Base-by-base conservation (phyloP, 2,797 vertebrate species). In the Cuculus canorus region DNA sequence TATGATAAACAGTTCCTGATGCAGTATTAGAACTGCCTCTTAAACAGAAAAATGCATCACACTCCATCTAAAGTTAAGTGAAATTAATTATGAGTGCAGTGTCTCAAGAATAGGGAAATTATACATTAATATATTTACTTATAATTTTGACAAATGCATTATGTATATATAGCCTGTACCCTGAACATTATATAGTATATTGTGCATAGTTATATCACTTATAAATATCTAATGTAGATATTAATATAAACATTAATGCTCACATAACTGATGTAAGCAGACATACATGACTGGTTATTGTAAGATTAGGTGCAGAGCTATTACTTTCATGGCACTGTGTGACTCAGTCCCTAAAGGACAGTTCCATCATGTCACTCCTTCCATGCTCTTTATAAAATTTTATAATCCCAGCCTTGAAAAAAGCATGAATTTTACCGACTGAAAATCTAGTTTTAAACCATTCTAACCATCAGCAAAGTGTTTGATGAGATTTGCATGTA, bases 151-250 rank as follows among this genome's bases (percentile, higher is more conserved):
- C 19, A 86, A n/a, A 4, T 8, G 4, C 4, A 25, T 71, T 76
- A 35, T 2, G 2, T 33, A 24, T 17, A 10, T 50, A 32, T 13
- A 60, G 5, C 3, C 82, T 10, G 0, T 32, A 59, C 30, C 8
- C 2, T 50, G 13, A 43, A 16, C 7, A 16, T 69, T 82, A n/a
- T 48, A 27, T 18, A 28, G 8, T 1, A 3, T 25, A 57, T 71
- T 82, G 54, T 7, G 79, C 10, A 33, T 19, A 65, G 21, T 13
- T 63, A 27, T 30, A 53, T 37, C 22, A 61, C 14, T 76, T 63
- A 57, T 13, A 53, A 66, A 23, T 73, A 47, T 22, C 13, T 56
- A 33, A 81, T 7, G 4, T 12, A 56, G 4, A n/a, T 71, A 24
- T 10, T 2, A 27, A 56, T 78, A 30, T 47, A 53, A 60, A 54